Evolutionary conservation across 2,113 vertebrate species (phyloP), one percentile per base, ranked within the genome.

Genomic region (Apaloderma vittatum): DNA sequence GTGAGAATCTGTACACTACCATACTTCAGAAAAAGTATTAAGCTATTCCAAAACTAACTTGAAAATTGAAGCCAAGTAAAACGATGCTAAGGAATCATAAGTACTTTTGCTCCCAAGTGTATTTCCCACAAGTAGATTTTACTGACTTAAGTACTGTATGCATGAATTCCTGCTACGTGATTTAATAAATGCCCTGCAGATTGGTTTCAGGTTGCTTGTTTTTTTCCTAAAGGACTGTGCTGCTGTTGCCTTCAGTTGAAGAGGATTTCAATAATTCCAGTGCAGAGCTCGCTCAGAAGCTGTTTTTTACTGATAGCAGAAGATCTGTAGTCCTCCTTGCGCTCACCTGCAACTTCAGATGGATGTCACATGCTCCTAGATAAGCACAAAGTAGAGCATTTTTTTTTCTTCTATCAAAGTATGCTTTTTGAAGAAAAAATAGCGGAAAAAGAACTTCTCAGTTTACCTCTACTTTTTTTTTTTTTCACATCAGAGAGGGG

Each of bases 291-390:
- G 84, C 20, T 88, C 26, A 27, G 78, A 89, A 86, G 36, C 65
- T 94, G 65, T 4, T 74, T 95, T 88, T 71, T 73, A 24, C 80
- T 89, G 87, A 86, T 70, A 89, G 92, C 59, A 67, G 36, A 67
- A 67, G 63, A 86, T 77, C 59, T 87, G 55, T 55, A 62, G 76
- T 59, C 52, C 36, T 92, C 27, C 68, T 61, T 68, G 36, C 37
- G 73, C 43, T 93, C 68, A 86, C 87, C 90, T 84, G 59, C 58
- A 94, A 86, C 34, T 94, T 94, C 32, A 70, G 79, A 83, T 86
- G 49, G 65, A 73, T 43, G 72, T 46, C 48, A 54, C 46, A 40
- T 89, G n/a, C 58, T 79, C 22, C 48, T 66, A 59, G 86, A 83
- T 63, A 86, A 90, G 34, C 40, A 83, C 9, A 51, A 62, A 62